phyloP scores from a whole-genome alignment of 2,797 vertebrate species.

The Lagorchestes hirsutus region DNA sequence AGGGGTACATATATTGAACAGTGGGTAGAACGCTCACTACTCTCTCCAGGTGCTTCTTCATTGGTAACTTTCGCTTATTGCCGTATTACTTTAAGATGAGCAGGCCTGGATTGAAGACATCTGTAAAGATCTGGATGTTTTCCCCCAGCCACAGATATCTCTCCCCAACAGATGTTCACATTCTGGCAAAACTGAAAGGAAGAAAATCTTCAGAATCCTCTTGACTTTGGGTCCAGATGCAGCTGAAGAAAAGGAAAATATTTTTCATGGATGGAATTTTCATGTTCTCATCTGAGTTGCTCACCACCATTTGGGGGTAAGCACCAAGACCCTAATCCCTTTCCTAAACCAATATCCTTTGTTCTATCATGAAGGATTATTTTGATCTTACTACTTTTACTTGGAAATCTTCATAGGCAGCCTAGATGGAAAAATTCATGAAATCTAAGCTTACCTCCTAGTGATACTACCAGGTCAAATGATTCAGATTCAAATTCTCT shows the following conservation, averaged over 20 bases:
- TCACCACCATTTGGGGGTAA: slow-evolving; percentile 22
- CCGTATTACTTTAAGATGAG: slow-evolving; percentile 14
- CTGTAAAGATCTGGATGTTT: slow-evolving; percentile 66
- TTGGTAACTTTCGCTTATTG: slow-evolving; percentile 35
- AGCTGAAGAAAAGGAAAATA: slow-evolving; percentile 74
- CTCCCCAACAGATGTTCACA: slow-evolving; percentile 75
- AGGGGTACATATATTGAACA: background rate
- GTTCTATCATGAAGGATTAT: background rate
- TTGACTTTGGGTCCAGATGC: slow-evolving; percentile 59
- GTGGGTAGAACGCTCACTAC: background rate
- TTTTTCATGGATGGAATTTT: slow-evolving; percentile 60
- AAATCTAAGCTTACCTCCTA: background rate
- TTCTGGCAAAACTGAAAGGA: slow-evolving; percentile 70
- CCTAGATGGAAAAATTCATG: background rate
- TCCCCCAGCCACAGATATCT: slow-evolving; percentile 64
- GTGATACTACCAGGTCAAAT: background rate
- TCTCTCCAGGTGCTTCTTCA: slow-evolving; percentile 15
- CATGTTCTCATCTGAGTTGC: slow-evolving; percentile 62
- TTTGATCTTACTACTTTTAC: background rate
- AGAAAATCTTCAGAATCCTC: slow-evolving; percentile 74
- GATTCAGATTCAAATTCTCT: background rate
- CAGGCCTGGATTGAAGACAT: slow-evolving; percentile 63
- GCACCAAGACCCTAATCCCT: slow-evolving; percentile 11
- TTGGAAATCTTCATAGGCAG: background rate
- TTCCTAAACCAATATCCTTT: slow-evolving; percentile 2